Evolutionary conservation across 2,113 vertebrate species (phyloP).

Genomic region (Empidonax alnorum): DNA sequence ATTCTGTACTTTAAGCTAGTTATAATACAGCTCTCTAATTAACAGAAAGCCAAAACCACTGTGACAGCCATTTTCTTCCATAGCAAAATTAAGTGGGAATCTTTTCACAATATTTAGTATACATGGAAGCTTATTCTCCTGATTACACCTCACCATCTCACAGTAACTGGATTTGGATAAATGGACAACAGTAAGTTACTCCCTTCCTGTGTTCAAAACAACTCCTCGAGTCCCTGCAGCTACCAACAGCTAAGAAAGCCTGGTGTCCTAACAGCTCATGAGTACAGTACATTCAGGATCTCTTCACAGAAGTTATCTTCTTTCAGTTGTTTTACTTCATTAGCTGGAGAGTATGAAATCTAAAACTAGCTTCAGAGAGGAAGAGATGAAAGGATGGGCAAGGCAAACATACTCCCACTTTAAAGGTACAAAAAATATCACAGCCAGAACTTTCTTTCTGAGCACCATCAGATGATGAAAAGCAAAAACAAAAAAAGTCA

Average conservation of each 20-base stretch:
- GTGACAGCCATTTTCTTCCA: neutral
- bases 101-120: neutral
- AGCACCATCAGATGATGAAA: neutral
- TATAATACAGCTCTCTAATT: neutral
- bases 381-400: neutral
- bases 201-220: neutral
- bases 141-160: neutral
- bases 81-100: neutral
- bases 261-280: neutral
- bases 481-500: neutral
- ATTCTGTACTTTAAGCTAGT: neutral
- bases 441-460: neutral
- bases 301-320: neutral
- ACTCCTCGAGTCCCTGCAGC: neutral
- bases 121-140: neutral
- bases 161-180: neutral
- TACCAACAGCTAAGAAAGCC: neutral
- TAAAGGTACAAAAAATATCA: neutral
- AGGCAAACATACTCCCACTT: neutral
- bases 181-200: fast-evolving
- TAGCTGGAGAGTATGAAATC: neutral
- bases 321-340: neutral
- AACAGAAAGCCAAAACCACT: neutral
- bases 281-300: neutral
- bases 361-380: neutral